A percentile compares a stretch with the other conserved stretches of the same genome.
Conservation (phyloP, 2,797 vertebrate genomes). For the Chelon labrosus region DNA sequence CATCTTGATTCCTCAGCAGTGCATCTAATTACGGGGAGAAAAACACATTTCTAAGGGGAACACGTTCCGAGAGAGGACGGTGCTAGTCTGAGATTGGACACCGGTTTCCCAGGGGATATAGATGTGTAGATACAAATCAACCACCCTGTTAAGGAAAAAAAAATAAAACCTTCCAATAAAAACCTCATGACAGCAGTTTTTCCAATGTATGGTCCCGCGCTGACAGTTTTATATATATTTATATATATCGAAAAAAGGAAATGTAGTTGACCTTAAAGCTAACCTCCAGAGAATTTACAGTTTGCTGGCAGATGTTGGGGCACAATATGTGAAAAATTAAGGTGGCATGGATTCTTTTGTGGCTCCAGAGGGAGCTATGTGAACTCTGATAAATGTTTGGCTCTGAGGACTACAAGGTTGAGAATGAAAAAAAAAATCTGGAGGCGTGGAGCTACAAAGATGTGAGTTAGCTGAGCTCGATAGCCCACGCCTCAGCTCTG, state of each 20-base stretch:
- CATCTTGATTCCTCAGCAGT: slow-evolving; percentile 72
- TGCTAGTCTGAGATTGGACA: slow-evolving; percentile 44
- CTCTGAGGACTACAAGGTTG: background rate
- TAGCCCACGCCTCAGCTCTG: background rate
- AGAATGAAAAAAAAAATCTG: background rate
- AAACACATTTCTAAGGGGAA: slow-evolving; percentile 63
- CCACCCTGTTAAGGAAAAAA: background rate
- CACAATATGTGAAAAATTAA: background rate
- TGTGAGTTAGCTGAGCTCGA: background rate
- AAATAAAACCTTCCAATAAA: slow-evolving; percentile 4
- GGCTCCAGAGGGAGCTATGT: background rate
- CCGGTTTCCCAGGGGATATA: slow-evolving; percentile 29
- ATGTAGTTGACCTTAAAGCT: slow-evolving; percentile 2
- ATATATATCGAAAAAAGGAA: background rate
- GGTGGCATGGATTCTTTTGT: background rate
- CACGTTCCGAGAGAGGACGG: slow-evolving; percentile 27
- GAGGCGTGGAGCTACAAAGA: background rate
- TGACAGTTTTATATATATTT: slow-evolving; percentile 4
- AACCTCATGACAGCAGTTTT: slow-evolving; percentile 30
- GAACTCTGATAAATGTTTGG: background rate
- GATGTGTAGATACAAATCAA: slow-evolving; percentile 52
- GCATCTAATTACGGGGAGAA: slow-evolving; percentile 74
- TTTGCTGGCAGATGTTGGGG: background rate
- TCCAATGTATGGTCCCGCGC: slow-evolving; percentile 11
- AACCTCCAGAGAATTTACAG: background rate